Evolutionary conservation across 2,888 invertebrate species (phyloP), one percentile per base, ranked within the genome.

Genomic region (Dione vanillae): DNA sequence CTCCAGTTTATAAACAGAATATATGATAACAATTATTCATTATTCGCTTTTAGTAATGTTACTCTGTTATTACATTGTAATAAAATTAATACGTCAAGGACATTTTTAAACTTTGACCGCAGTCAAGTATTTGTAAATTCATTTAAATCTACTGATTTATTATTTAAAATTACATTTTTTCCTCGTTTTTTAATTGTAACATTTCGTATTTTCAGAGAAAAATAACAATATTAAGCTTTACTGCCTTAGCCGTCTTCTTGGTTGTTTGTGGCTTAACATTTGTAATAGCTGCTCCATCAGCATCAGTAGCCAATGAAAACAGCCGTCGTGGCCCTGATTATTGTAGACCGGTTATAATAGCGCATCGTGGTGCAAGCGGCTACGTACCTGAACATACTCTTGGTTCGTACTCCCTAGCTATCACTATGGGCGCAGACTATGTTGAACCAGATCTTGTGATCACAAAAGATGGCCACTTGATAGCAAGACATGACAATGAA

Each of bases 351-450:
- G 73, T 89, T 8, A 81, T 91, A 1, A 88, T 93, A 51, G 92
- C 90, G 0, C 92, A 93, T 74, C 83, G 92, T 11, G 92, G 92
- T 0, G 88, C 92, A 35, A 91, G 92, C 65, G 92, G 92, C 1
- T 93, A 93, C 73, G 83, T 87, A 11, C 92, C 92, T 0, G 92
- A 93, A 75, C 92, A 93, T 71, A 93, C 92, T 0, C 83, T 93
- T 8, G 92, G 90, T 1, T 84, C 92, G 2, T 92, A 92, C 72
- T 87, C 92, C 6, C 83, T 93, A 2, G 91, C 92, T 19, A 84
- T 90, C 70, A 88, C 87, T 14, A 89, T 92, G 90, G 92, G 91
- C 3, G 82, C 91, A 1, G 92, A 93, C 75, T 92, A 89, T 75
- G 81, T 93, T 7, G 92, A 93, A 77, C 92, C 91, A 6, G 92